Base-by-base conservation (phyloP, 2,888 invertebrate genomes). In the Cremastinae sp. region DNA sequence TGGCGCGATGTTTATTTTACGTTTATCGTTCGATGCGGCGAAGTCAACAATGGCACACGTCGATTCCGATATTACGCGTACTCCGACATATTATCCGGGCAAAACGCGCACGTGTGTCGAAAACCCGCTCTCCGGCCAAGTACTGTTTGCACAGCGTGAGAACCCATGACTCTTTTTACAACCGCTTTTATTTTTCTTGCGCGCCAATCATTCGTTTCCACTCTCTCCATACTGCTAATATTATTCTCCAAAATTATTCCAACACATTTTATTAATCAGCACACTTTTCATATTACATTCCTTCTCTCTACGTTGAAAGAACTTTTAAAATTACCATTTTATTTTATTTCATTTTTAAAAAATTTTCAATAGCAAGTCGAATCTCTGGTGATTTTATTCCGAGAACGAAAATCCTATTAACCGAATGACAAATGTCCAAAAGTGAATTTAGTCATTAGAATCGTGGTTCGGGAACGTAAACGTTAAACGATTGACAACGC, bases 131-230 rank as follows among this genome's bases (percentile, higher is more conserved):
- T 16, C 56, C 34, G 41, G 59, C 61, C 41, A 66, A 72, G 38
- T 72, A 51, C 51, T 73, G 69, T 69, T 72, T 69, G 72, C 61
- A 53, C 58, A 53, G 64, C 72, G 72, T 73, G 72, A 58, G 72
- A 72, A 72, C 49, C 64, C 61, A 18, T 51, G 47, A 20, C 18
- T 34, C 58, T 76, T 68, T 68, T 64, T 68, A 36, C 76, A 73
- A 72, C 64, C 64, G 76, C 45, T 38, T 47, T 8, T 47, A 56
- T 51, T 64, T 61, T 65, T 20, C 70, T 66, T 71, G 12, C 56
- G 53, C 41, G 7, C 14, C n/a, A 41, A 51, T 41, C 47, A 54
- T 41, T 41, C 36, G 14, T 41, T 58, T 7, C 5, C 28, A n/a
- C n/a, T 28, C 28, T 28, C 28, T 28, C 8, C 14, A 28, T 43